Base-by-base conservation (phyloP, 2,797 vertebrate genomes). In the Enteromius mattozi region DNA sequence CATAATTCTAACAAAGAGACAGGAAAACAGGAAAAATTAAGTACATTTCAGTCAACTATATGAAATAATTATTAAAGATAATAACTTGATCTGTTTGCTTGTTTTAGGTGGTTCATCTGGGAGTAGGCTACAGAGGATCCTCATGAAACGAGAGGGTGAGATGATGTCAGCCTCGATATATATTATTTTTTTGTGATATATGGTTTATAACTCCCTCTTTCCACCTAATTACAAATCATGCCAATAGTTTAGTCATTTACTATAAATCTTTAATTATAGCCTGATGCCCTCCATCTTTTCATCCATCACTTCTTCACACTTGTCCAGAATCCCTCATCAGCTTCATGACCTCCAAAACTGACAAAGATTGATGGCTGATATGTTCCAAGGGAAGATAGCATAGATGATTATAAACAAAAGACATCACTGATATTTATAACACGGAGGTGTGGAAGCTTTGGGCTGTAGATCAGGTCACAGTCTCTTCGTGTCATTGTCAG, bases 131-230 rank as follows among this genome's bases (percentile, higher is more conserved):
- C 92, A 93, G 66, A 87, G 89, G 90, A 90, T 96, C 87, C 92
- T 96, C 79, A 94, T 93, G 65, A 95, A 94, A 88, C 89, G 77
- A 16, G 90, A 94, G 93, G 95, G 96, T 96, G 88, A 84, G 92
- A 10, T 40, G 10, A 74, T 56, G 7, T 63, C 21, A 70, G 27
- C 6, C 35, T 65, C 24, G 4, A 47, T 69, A 14, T 68, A 30
- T 45, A 45, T 45, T 3, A 45, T 45, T 45, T 24, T 56, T 61
- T 45, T 27, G 27, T 45, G 40, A 65, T 33, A 5, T 78, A n/a
- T 37, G 40, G 2, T 47, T 33, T 65, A 45, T 30, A 61, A 27
- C 35, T 17, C 14, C 42, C 21, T 59, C 33, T 45, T 51, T 45
- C 24, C 16, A 47, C 19, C 13, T 49, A 49, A 84, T 42, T 37